A percentile compares a stretch with the other conserved stretches of the same genome.
phyloP scores from a whole-genome alignment of 2,113 vertebrate genomes.

The Neofelis nebulosa region DNA sequence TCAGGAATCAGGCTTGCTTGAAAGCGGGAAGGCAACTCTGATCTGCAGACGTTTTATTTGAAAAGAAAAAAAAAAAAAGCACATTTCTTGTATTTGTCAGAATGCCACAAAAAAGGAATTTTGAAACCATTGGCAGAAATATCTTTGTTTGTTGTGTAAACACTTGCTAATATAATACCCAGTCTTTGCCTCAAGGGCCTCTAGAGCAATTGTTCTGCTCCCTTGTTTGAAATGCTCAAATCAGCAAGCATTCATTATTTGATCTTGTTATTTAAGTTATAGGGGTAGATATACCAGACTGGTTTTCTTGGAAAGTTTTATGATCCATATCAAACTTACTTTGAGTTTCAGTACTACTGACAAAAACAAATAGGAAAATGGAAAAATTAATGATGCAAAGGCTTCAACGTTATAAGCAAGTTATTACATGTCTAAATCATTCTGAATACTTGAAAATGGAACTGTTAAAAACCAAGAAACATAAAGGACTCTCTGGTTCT shows the following conservation, averaged over 20 bases:
- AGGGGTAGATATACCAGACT: background rate
- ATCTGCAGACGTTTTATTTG: constrained; percentile 11
- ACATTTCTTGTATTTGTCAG: background rate
- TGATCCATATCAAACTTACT: constrained; percentile 55
- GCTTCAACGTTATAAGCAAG: constrained; percentile 28
- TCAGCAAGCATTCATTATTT: background rate
- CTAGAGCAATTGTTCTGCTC: background rate
- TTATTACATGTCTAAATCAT: constrained; percentile 30
- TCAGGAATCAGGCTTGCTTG: constrained; percentile 59
- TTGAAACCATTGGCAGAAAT: background rate
- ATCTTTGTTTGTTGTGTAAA: background rate
- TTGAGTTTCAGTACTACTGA: constrained; percentile 12
- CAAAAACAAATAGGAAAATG: constrained; percentile 49
- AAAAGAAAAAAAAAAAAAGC: background rate
- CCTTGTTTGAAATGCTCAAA: background rate
- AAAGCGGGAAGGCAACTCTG: constrained; percentile 33
- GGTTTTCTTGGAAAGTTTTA: constrained; percentile 57
- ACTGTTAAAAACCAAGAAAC: background rate
- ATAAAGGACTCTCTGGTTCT: background rate
- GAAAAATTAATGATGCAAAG: constrained; percentile 43
- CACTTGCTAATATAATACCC: background rate
- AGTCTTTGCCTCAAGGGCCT: background rate
- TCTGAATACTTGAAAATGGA: constrained; percentile 19
- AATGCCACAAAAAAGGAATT: constrained; percentile 4
- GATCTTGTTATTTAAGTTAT: constrained; percentile 10